Base-by-base conservation (phyloP, 1,140 invertebrate genomes). In the Zaprionus africanus region DNA sequence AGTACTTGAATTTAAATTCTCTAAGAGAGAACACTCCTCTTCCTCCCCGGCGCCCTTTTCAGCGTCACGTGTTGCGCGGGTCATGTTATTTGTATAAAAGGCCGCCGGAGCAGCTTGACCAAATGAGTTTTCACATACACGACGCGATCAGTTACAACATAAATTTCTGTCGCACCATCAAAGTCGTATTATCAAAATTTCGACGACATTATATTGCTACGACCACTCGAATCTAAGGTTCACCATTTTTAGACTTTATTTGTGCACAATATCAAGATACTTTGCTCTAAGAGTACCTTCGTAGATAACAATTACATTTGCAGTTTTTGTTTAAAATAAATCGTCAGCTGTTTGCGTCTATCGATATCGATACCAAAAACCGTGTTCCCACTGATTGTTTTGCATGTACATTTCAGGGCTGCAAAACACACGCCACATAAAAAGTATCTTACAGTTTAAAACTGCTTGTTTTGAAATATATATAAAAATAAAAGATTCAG, bases 11-110 rank as follows among this genome's bases (percentile, higher is more conserved):
- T 63, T 77, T 22, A 46, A 22, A 24, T 51, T 51, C 24, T 51
- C 46, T 24, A 86, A 53, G 19, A 88, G 60, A 2, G 59, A 7
- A 17, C 60, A 66, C 49, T 78, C 73, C 57, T 88, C 84, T 53
- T 88, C 83, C 24, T 57, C 17, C 11, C 46, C 57, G 3, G n/a
- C 11, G 19, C 19, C 46, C 11, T 24, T 51, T n/a, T 57, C 11
- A 5, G 9, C 4, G 11, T 53, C 59, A 58, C 31, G 66, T 63
- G 72, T 15, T 38, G 11, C 17, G 28, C 69, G 53, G 1, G 41
- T 34, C 72, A 75, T 75, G 17, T 17, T 73, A 34, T 4, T 46
- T 19, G n/a, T n/a, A 5, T 4, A n/a, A 66, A 13, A 12, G 38
- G 41, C 64, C 54, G 17, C 64, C 64, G 41, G 22, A 38, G 41